Evolutionary conservation across 2,797 vertebrate genomes (phyloP), one percentile per base, ranked within the genome.

Genomic region (Neopelma chrysocephalum): DNA sequence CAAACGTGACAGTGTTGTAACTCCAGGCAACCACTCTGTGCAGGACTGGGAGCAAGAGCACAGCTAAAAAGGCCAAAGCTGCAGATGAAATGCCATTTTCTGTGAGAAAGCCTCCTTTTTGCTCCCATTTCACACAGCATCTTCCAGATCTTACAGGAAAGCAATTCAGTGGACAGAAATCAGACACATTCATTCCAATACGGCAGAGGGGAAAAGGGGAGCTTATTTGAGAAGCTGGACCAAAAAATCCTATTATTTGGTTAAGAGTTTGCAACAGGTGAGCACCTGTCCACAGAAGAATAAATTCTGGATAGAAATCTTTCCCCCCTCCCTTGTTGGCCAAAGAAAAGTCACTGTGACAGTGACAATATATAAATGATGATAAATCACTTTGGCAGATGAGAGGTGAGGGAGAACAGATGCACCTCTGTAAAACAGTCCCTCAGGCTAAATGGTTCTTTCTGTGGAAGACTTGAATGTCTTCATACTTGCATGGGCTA

Each of bases 1-100:
- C 79, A 92, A 78, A 64, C 0, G 0, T 25, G 43, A n/a, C 50
- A 36, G 12, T 0, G 2, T 17, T 29, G 1, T 27, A 36, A 64
- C 38, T 36, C 60, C 36, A 51, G 27, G 36, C 45, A 96, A 72
- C 61, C 29, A 82, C 18, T 31, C 16, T 17, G 3, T 11, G 18
- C 12, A 85, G 31, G 25, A 83, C 15, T 58, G 61, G 71, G 7
- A 66, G 40, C 17, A 48, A 64, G 47, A 65, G 20, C 22, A 64
- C 45, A 64, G 5, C 7, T 36, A 42, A 64, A 70, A 75, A 72
- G 7, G 21, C 8, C 43, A 43, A 66, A 82, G 71, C 16, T 57
- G 21, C 15, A 65, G 42, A 53, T 14, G 6, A 85, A 83, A 84
- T 18, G 7, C 12, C 43, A 61, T 9, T 51, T 64, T 60, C 48